phyloP scores from a whole-genome alignment of 2,797 vertebrate genomes.

The Coregonus sp. region DNA sequence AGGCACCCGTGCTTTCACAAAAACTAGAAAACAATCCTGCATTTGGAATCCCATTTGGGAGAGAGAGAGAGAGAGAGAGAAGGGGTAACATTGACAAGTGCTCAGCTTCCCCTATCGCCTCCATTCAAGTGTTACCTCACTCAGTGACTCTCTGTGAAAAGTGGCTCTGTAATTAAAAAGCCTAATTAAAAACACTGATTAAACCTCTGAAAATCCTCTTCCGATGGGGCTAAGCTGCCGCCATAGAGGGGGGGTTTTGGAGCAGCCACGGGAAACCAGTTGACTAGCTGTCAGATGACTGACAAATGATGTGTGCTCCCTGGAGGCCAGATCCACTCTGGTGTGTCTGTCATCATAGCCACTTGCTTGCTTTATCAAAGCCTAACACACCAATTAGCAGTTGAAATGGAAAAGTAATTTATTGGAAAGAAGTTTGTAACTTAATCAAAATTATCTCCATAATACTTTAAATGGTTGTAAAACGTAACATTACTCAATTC shows the following conservation, averaged over 20 bases:
- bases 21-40: not conserved
- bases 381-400: too few species aligned
- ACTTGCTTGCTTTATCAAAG: not conserved
- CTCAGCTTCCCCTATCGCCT: slow-evolving; percentile 18
- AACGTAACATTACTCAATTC: too few species aligned
- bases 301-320: not conserved
- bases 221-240: not conserved
- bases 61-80: not conserved
- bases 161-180: slow-evolving; percentile 28
- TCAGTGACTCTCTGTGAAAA: slow-evolving; percentile 19
- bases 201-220: not conserved
- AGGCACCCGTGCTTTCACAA: not conserved
- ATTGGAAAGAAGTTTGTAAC: too few species aligned
- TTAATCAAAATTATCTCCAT: too few species aligned
- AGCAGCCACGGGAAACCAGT: not conserved
- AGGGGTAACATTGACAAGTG: slow-evolving; percentile 10
- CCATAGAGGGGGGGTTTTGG: too few species aligned
- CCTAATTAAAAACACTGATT: slow-evolving; percentile 30
- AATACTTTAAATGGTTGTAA: too few species aligned
- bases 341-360: not conserved
- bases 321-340: not conserved
- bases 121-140: slow-evolving; percentile 21
- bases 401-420: too few species aligned
- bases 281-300: not conserved
- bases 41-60: slow-evolving; percentile 18